phyloP scores from a whole-genome alignment of 1,140 invertebrate species.

The Gryllus bimaculatus region DNA sequence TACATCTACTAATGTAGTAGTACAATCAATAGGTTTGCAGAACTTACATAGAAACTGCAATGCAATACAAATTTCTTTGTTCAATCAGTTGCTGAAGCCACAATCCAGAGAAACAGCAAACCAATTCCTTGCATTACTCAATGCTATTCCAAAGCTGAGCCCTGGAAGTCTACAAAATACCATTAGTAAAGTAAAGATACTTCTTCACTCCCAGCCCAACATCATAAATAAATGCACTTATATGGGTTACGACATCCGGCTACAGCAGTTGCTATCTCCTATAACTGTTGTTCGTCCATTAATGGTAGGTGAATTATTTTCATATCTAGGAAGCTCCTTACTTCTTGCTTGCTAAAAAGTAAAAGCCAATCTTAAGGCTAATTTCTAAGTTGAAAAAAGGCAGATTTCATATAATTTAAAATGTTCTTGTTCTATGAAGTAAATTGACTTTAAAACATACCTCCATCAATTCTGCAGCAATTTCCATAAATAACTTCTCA shows the following conservation, averaged over 20 bases:
- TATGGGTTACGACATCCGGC: conserved; percentile 29
- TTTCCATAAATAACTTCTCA: conserved; percentile 91
- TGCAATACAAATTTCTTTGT: background rate
- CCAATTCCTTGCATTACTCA: background rate
- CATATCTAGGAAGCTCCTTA: conserved; percentile 65
- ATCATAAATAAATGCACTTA: background rate
- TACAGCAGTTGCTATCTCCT: conserved; percentile 54
- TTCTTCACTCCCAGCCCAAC: background rate
- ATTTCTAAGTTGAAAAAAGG: too few species aligned
- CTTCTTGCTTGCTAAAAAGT: conserved; percentile 56
- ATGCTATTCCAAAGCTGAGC: background rate
- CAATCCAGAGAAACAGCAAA: background rate
- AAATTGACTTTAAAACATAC: conserved; percentile 29
- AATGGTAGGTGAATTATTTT: conserved; percentile 56
- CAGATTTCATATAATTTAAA: too few species aligned
- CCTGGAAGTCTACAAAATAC: background rate
- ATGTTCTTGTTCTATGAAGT: too few species aligned
- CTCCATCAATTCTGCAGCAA: conserved; percentile 86
- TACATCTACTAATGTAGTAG: background rate
- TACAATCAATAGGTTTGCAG: background rate
- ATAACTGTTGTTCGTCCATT: conserved; percentile 60
- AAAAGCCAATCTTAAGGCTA: too few species aligned
- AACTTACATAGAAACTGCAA: background rate
- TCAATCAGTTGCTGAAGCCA: background rate
- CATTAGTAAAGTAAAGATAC: background rate